Evolutionary conservation across 2,797 vertebrate species (phyloP).

Genomic region (Erithacus rubecula): DNA sequence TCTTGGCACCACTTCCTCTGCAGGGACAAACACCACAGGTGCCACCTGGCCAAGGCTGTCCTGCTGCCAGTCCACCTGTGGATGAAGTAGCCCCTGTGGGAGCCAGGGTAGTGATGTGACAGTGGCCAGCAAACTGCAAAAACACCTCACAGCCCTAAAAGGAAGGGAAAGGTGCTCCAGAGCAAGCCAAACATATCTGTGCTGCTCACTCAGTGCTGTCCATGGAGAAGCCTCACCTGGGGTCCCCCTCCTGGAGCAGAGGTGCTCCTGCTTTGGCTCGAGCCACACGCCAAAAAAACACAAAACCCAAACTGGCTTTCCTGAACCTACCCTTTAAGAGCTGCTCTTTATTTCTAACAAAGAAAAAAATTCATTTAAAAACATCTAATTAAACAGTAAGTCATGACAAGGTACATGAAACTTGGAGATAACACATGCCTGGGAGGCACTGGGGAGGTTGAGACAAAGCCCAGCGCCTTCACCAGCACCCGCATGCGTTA

Average conservation of each 20-base stretch:
- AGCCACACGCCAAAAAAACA: not conserved
- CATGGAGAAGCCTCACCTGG: not conserved
- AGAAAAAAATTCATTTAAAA: constrained; percentile 45
- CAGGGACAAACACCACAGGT: not conserved
- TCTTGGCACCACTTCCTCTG: not conserved
- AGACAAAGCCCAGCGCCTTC: constrained; percentile 61
- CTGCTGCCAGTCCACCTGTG: not conserved
- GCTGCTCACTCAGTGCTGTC: accelerated
- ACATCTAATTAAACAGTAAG: constrained; percentile 67
- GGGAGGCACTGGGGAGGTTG: constrained; percentile 39
- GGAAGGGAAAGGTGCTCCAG: not conserved
- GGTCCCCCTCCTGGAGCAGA: not conserved
- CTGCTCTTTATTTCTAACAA: constrained; percentile 18
- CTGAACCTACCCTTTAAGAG: not conserved
- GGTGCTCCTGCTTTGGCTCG: not conserved
- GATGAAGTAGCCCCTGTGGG: not conserved
- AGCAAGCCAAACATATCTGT: accelerated
- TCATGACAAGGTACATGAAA: constrained; percentile 67
- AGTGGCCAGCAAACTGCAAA: accelerated
- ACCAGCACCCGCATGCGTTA: constrained; percentile 14
- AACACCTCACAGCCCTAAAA: not conserved
- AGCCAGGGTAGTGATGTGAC: not conserved
- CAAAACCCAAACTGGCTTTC: not conserved
- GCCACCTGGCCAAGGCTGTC: not conserved
- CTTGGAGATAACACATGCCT: constrained; percentile 61